Percentiles rank a stretch among this genome's conserved stretches.
phyloP scores from a whole-genome alignment of 2,797 vertebrate species.

The Natrix natrix region DNA sequence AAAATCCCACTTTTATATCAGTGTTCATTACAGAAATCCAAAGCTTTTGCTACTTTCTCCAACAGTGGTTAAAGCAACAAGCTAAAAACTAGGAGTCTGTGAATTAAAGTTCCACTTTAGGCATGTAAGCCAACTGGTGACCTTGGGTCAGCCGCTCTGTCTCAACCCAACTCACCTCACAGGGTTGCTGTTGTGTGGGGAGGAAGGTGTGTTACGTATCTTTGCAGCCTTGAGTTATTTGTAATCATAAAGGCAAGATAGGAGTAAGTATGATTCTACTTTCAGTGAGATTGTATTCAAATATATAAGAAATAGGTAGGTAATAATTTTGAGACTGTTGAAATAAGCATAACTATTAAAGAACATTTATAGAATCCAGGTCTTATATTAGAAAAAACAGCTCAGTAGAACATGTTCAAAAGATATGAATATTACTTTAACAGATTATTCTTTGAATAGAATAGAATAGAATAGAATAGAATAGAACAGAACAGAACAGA shows the following conservation, averaged over 20 bases:
- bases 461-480: too few species aligned
- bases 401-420: background rate
- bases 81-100: too few species aligned
- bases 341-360: background rate
- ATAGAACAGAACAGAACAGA: too few species aligned
- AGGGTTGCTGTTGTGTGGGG: background rate
- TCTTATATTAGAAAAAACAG: background rate
- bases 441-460: background rate
- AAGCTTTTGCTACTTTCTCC: background rate
- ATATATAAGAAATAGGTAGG: background rate
- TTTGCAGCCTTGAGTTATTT: background rate
- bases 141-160: background rate
- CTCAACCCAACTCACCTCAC: background rate
- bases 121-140: too few species aligned
- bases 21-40: background rate
- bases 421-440: background rate
- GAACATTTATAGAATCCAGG: background rate
- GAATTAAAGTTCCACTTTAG: too few species aligned
- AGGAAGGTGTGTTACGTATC: background rate
- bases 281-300: background rate
- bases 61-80: too few species aligned
- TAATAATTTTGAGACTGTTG: background rate
- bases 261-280: background rate
- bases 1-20: background rate
- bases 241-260: background rate